These are phyloP conservation scores for Lamellibrachia luymesi DNA, from an alignment of 1,140 invertebrate species.

Conservation along the genomic window DNA sequence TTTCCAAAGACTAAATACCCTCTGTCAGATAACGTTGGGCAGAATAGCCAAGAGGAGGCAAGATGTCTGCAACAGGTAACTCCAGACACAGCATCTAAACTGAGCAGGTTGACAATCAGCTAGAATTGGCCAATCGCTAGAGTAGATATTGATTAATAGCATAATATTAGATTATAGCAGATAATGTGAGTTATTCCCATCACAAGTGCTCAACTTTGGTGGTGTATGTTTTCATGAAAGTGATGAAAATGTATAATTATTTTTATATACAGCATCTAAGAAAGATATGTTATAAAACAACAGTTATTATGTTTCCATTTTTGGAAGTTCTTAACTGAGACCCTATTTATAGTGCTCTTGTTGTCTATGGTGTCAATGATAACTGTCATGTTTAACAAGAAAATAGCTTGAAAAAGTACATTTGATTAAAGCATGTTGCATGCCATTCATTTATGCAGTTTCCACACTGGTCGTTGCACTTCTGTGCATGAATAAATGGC, in stretches of 20 bases:
- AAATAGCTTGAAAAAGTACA: background rate
- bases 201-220: background rate
- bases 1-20: constrained; percentile 93
- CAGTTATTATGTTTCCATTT: too few species aligned
- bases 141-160: background rate
- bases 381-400: background rate
- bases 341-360: too few species aligned
- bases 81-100: background rate
- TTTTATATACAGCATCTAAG: background rate
- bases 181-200: background rate
- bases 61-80: constrained; percentile 67
- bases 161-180: background rate
- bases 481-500: too few species aligned
- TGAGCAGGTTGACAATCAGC: constrained; percentile 53
- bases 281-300: background rate
- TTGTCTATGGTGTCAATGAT: too few species aligned
- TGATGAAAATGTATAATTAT: background rate
- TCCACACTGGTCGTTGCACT: too few species aligned
- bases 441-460: background rate
- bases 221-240: background rate
- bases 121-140: constrained; percentile 58
- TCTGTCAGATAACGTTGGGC: constrained; percentile 73
- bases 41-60: constrained; percentile 81
- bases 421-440: background rate
- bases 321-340: too few species aligned